Evolutionary conservation across 2,113 vertebrate species (phyloP).

Genomic region (Vimba vimba): DNA sequence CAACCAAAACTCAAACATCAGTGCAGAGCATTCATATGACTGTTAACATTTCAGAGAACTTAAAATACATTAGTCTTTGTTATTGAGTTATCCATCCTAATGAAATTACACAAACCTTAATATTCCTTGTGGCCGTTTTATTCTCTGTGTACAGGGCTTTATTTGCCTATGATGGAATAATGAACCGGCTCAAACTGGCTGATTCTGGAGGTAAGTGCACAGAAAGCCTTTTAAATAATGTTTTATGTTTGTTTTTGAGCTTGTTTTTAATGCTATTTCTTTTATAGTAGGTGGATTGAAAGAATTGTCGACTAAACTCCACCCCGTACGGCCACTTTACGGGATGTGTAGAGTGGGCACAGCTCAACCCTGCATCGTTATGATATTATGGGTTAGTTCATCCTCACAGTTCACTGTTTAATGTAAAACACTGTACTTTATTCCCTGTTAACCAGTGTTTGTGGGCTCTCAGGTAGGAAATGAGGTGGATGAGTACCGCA

Average conservation of each 20-base stretch:
- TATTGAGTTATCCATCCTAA: conserved; percentile 8
- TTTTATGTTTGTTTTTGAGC: background rate
- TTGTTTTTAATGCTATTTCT: background rate
- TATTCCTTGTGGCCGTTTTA: background rate
- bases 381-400: conserved; percentile 72
- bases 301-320: conserved; percentile 65
- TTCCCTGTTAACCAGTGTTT: conserved; percentile 15
- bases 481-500: conserved; percentile 57
- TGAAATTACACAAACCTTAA: background rate
- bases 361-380: conserved; percentile 52
- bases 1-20: background rate
- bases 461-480: conserved; percentile 65
- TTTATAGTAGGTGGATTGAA: conserved; percentile 66
- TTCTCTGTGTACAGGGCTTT: conserved; percentile 36
- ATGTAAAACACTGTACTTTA: background rate
- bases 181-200: conserved; percentile 42
- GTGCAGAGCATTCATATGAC: background rate
- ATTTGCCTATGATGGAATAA: conserved; percentile 44
- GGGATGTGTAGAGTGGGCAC: conserved; percentile 67
- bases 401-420: background rate
- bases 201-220: conserved; percentile 45
- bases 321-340: conserved; percentile 61
- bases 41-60: background rate
- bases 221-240: background rate
- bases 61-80: background rate